These are phyloP conservation scores for Podargus strigoides DNA, from an alignment of 2,797 vertebrate genomes.

Conservation along the genomic window DNA sequence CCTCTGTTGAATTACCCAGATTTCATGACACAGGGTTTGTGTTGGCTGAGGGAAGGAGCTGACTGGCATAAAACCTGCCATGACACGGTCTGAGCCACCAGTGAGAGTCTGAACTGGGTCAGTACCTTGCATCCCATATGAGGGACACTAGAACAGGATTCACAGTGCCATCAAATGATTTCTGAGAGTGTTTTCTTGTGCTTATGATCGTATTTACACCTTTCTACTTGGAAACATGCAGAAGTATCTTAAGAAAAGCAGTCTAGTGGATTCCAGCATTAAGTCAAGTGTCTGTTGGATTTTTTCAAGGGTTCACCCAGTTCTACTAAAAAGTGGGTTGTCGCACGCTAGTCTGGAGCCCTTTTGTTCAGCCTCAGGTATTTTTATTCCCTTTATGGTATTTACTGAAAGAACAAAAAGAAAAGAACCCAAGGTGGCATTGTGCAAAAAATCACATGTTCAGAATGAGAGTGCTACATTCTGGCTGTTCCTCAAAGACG, in stretches of 20 bases:
- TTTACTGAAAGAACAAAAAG: slow-evolving; percentile 6
- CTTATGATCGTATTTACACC: background rate
- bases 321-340: background rate
- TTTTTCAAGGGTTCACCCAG: background rate
- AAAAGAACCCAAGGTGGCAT: background rate
- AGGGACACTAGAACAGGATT: background rate
- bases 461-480: background rate
- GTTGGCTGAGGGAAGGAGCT: background rate
- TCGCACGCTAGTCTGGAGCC: background rate
- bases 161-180: background rate
- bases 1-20: background rate
- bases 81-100: rapidly evolving
- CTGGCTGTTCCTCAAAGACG: background rate
- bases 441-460: background rate
- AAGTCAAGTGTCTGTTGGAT: background rate
- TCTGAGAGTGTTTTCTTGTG: background rate
- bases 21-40: background rate
- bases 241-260: background rate
- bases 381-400: background rate
- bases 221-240: background rate
- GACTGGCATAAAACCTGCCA: background rate
- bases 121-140: rapidly evolving
- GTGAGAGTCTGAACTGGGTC: background rate
- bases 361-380: slow-evolving; percentile 11
- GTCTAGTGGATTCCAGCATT: background rate